Conservation (phyloP, 2,888 invertebrate genomes). For the Drosophila kambysellisi region DNA sequence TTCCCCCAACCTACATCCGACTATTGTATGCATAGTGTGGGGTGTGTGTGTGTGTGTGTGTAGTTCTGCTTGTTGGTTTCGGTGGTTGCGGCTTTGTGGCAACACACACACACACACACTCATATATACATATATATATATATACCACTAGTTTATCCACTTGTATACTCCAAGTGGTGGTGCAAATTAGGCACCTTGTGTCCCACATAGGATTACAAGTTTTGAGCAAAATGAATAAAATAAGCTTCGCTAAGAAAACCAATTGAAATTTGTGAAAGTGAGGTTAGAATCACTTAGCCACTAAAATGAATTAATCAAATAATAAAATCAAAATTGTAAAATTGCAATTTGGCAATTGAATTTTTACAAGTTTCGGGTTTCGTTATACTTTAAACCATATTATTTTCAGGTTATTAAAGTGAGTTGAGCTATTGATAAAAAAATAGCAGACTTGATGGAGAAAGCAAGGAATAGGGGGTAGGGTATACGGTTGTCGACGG, state of each 20-base stretch:
- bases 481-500: too few relatives aligned
- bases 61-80: conserved; percentile 28
- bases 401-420: background rate
- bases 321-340: background rate
- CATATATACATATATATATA: background rate
- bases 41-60: conserved; percentile 16
- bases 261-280: conserved; percentile 10
- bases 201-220: background rate
- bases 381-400: background rate
- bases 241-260: background rate
- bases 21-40: conserved; percentile 9
- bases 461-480: background rate
- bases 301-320: background rate
- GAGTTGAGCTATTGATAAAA: background rate
- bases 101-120: conserved; percentile 11
- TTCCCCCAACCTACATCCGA: background rate
- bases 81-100: conserved; percentile 36
- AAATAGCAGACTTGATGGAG: background rate
- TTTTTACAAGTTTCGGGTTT: background rate
- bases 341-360: background rate
- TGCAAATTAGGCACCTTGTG: conserved; percentile 15
- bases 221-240: background rate
- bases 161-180: background rate
- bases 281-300: conserved; percentile 1
- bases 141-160: background rate